Conservation (phyloP, 2,113 vertebrate genomes). For the Grallaria varia region DNA sequence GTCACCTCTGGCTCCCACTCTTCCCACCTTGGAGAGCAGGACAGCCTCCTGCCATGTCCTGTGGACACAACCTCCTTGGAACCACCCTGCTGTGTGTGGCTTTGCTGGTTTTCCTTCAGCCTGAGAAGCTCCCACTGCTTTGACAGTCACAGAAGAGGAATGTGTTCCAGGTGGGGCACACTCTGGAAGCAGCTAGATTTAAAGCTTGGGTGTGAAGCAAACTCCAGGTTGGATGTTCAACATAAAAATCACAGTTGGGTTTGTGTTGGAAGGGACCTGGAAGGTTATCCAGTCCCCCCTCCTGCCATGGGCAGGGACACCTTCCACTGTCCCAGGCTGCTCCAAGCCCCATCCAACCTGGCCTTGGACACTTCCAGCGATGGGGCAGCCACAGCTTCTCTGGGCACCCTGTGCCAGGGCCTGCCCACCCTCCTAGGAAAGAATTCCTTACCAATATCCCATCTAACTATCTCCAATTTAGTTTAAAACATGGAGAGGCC, state of each 20-base stretch:
- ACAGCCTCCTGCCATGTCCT: background rate
- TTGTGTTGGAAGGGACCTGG: background rate
- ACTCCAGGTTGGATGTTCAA: accelerated
- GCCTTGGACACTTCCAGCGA: background rate
- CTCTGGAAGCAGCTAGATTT: background rate
- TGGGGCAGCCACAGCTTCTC: background rate
- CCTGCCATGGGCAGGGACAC: background rate
- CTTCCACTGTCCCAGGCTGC: accelerated
- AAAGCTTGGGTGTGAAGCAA: background rate
- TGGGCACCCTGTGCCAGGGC: background rate
- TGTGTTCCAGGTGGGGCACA: accelerated
- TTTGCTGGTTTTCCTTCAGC: background rate
- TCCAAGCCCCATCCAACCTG: background rate
- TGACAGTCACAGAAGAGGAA: background rate
- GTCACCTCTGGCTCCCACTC: background rate
- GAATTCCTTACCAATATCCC: background rate
- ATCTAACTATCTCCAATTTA: background rate
- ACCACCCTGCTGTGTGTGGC: background rate
- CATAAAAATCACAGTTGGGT: background rate
- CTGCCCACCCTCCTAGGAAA: accelerated
- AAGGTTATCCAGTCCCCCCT: accelerated
- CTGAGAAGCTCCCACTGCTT: background rate
- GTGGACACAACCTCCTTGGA: accelerated
- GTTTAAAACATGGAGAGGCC: background rate
- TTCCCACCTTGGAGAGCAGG: background rate